Evolutionary conservation across 2,888 invertebrate genomes (phyloP), one percentile per base, ranked within the genome.

Genomic region (Dyspetes luteomarginatus): DNA sequence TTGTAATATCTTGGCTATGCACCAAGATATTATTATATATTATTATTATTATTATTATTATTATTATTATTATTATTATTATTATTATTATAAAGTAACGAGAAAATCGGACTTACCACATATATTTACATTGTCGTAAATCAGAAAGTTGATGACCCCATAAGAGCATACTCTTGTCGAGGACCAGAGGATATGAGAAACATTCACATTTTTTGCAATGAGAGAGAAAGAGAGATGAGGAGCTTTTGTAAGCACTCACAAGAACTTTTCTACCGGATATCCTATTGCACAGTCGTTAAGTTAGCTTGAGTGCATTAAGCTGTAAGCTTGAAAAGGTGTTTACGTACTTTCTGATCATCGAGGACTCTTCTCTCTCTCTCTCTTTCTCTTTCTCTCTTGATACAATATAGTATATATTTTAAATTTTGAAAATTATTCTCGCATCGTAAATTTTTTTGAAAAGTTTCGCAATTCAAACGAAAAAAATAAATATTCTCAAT

Each of bases 251-350:
- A 56, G 69, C 24, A 52, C n/a, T 12, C 22, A 15, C n/a, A 48
- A 56, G 45, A 55, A 68, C 36, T 71, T 65, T 65, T 65, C 58
- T 36, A 26, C 26, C 65, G 60, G 67, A 67, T 50, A 58, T 52
- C 3, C 52, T 67, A 55, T 72, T 55, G 52, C 52, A 12, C 55
- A 60, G 67, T 78, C 73, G 67, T 78, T 73, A 68, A 68, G 60
- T 67, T 28, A 30, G 72, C 67, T 58, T 69, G 69, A 79, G 69
- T 69, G 75, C 79, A 50, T 79, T 79, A 62, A 56, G 69, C 64
- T 71, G 75, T 75, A 75, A 41, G 36, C 12, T 36, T 1, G 12
- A 36, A 45, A 45, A 58, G n/a, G 50, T 41, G 72, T 7, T 67
- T 48, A 19, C 17, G 50, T 58, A 74, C 30, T 26, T 56, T 74